Evolutionary conservation across 2,113 vertebrate genomes (phyloP).

Genomic region (Chaetodon trifascialis): DNA sequence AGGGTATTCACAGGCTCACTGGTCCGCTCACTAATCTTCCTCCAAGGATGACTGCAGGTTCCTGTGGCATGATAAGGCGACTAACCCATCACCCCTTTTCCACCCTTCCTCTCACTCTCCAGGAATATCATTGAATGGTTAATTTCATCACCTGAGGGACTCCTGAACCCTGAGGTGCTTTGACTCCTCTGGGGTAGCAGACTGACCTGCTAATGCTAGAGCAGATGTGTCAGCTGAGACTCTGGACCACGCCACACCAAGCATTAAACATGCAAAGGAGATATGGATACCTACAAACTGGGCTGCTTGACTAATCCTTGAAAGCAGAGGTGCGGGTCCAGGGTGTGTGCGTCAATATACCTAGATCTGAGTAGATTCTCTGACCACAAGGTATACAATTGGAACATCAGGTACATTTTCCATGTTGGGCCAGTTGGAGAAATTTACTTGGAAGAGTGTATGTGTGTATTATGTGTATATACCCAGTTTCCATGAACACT

Average conservation of each 20-base stretch:
- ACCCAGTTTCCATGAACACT: no score
- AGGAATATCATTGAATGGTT: constrained; percentile 64
- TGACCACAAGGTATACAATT: neutral
- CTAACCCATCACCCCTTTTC: neutral
- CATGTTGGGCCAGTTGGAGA: neutral
- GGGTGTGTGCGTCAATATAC: neutral
- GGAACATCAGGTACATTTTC: neutral
- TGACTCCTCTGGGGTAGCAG: constrained; percentile 39
- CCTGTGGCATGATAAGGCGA: constrained; percentile 67
- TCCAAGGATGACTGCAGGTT: constrained; percentile 76
- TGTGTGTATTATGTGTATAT: no score
- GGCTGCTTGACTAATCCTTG: neutral
- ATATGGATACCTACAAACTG: neutral
- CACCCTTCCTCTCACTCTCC: constrained; percentile 20
- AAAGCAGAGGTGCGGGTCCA: neutral
- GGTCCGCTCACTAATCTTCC: constrained; percentile 75
- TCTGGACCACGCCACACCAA: neutral
- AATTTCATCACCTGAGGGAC: constrained; percentile 65
- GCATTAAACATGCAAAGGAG: neutral
- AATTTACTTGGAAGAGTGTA: neutral
- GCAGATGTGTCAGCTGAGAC: constrained; percentile 15
- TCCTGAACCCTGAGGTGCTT: constrained; percentile 62
- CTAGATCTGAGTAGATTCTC: neutral
- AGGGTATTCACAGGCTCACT: constrained; percentile 74
- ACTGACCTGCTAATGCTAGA: constrained; percentile 48